Conservation (phyloP, 2,888 invertebrate species). For the Hypomecis atomaria region DNA sequence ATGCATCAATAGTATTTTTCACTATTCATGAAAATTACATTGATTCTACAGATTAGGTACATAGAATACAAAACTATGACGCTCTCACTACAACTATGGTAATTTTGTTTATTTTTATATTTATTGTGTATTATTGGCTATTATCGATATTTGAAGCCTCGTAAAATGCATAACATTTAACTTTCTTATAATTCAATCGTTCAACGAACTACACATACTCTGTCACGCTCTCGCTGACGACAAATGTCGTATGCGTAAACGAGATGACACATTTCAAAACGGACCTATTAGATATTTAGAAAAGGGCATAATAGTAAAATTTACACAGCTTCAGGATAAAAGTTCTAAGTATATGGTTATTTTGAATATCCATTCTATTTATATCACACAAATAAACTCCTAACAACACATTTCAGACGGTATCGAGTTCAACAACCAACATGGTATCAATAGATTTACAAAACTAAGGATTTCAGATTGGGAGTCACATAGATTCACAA, state of each 20-base stretch:
- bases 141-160: constrained; percentile 8
- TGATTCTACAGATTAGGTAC: constrained; percentile 51
- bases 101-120: neutral
- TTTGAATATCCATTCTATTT: neutral
- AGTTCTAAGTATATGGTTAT: neutral
- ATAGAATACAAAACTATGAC: constrained; percentile 34
- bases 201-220: no score
- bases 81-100: constrained; percentile 22
- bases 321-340: constrained; percentile 7
- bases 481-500: no score
- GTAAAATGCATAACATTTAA: constrained; percentile 14
- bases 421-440: neutral
- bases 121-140: constrained; percentile 25
- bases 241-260: neutral
- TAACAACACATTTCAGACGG: neutral
- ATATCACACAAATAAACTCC: constrained; percentile 5
- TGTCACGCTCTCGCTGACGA: neutral
- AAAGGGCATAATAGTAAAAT: no score
- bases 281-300: no score
- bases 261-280: no score
- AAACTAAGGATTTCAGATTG: no score
- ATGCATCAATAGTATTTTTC: constrained; percentile 70
- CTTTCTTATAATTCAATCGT: neutral
- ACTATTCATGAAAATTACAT: constrained; percentile 70
- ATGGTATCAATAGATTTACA: neutral